phyloP scores from a whole-genome alignment of 2,797 vertebrate genomes.

The Thamnophis elegans region DNA sequence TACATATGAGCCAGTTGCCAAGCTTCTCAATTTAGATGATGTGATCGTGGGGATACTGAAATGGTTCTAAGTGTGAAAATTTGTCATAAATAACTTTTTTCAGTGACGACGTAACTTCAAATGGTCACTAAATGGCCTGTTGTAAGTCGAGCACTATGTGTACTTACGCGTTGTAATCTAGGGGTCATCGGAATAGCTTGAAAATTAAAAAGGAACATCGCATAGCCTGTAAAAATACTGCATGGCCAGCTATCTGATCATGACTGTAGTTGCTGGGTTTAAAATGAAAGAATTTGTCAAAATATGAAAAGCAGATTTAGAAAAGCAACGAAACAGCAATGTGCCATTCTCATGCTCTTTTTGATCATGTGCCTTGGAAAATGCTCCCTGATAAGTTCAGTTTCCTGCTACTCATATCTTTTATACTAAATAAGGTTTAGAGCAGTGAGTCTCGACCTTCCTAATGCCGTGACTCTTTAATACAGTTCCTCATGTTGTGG shows the following conservation, averaged over 20 bases:
- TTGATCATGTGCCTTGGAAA: background rate
- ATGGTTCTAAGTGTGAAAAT: no score
- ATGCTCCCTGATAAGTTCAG: background rate
- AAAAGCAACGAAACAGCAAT: background rate
- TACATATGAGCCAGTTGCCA: no score
- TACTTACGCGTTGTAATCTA: background rate
- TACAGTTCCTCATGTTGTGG: no score
- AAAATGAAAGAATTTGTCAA: background rate
- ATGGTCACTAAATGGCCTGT: no score
- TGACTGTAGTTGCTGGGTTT: background rate
- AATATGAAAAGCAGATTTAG: background rate
- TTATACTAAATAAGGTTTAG: constrained; percentile 35
- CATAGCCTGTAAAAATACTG: background rate
- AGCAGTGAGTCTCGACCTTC: background rate
- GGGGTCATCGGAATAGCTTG: background rate
- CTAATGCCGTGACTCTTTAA: no score
- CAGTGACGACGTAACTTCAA: no score
- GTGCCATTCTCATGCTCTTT: background rate
- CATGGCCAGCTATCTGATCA: background rate
- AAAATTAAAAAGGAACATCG: background rate
- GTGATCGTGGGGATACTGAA: no score
- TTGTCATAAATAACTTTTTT: no score
- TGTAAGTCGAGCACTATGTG: no score
- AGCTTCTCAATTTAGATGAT: no score
- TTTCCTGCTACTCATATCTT: background rate